A percentile compares a stretch with the other conserved stretches of the same genome.
Conservation (phyloP, 2,888 invertebrate species). For the Exephanes ischioxanthus region DNA sequence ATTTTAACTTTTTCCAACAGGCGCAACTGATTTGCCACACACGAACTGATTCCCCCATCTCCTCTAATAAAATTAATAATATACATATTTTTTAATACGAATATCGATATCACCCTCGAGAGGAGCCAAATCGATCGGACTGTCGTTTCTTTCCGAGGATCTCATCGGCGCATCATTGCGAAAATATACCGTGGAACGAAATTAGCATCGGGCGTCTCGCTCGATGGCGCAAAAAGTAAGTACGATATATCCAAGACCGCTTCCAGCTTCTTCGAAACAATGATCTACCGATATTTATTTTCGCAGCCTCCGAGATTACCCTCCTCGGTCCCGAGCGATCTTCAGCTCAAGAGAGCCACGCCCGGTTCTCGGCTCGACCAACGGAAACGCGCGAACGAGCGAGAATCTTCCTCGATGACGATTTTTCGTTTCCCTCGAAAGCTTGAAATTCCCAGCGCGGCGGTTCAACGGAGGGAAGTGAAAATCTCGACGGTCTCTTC, state of each 20-base stretch:
- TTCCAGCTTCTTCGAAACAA: slow-evolving; percentile 72
- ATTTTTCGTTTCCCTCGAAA: slow-evolving; percentile 71
- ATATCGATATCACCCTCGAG: too few species aligned
- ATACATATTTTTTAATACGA: too few species aligned
- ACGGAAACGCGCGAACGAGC: slow-evolving; percentile 72
- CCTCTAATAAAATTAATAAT: too few species aligned
- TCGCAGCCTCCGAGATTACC: slow-evolving; percentile 75
- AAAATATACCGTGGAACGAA: slow-evolving; percentile 57
- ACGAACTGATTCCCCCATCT: too few species aligned
- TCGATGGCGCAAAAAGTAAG: slow-evolving; percentile 53
- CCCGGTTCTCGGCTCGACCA: slow-evolving; percentile 72
- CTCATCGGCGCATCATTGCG: slow-evolving; percentile 31
- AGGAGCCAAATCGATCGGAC: too few species aligned
- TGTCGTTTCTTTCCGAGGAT: slow-evolving; percentile 45
- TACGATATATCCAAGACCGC: slow-evolving; percentile 18
- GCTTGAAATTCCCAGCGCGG: slow-evolving; percentile 69
- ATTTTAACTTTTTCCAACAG: too few species aligned
- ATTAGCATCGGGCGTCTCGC: slow-evolving; percentile 56
- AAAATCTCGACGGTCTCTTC: slow-evolving; percentile 14
- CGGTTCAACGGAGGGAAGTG: slow-evolving; percentile 11
- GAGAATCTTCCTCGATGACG: slow-evolving; percentile 57
- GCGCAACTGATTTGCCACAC: too few species aligned
- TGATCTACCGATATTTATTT: slow-evolving; percentile 77
- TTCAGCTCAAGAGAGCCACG: slow-evolving; percentile 73
- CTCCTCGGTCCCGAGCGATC: slow-evolving; percentile 71